phyloP scores from a whole-genome alignment of 2,888 invertebrate species.

The Xylophagus ater region DNA sequence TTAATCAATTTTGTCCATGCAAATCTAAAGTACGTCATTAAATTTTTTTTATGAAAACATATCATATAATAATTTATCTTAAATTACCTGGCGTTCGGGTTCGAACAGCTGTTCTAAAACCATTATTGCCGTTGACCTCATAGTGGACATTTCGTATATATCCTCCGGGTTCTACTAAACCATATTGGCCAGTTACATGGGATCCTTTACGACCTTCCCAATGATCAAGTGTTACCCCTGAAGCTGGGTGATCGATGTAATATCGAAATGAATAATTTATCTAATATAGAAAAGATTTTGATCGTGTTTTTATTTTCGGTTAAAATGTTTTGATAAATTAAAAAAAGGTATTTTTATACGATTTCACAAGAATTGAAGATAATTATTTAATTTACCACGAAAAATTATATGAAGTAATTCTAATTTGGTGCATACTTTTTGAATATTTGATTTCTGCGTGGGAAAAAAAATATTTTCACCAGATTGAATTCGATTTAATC shows the following conservation, averaged over 20 bases:
- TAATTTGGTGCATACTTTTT: no score
- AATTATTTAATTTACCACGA: no score
- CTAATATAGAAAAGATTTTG: constrained; percentile 23
- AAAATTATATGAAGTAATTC: no score
- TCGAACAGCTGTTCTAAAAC: constrained; percentile 28
- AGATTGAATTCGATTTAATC: no score
- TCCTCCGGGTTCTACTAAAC: constrained; percentile 31
- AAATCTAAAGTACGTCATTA: background rate
- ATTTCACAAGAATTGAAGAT: no score
- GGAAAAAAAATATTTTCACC: no score
- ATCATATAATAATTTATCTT: background rate
- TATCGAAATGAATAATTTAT: constrained; percentile 29
- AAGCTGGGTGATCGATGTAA: constrained; percentile 29
- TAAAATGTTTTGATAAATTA: no score
- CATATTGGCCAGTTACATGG: constrained; percentile 29
- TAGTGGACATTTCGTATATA: constrained; percentile 31
- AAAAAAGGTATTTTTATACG: no score
- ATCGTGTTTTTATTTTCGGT: no score
- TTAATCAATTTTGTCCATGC: no score
- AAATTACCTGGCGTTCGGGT: constrained; percentile 25
- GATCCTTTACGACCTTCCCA: constrained; percentile 29
- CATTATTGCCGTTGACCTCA: constrained; percentile 28
- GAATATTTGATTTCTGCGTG: no score
- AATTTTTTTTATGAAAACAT: background rate
- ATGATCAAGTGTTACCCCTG: constrained; percentile 30